Conservation (phyloP, 2,113 vertebrate species). For the Puma concolor region DNA sequence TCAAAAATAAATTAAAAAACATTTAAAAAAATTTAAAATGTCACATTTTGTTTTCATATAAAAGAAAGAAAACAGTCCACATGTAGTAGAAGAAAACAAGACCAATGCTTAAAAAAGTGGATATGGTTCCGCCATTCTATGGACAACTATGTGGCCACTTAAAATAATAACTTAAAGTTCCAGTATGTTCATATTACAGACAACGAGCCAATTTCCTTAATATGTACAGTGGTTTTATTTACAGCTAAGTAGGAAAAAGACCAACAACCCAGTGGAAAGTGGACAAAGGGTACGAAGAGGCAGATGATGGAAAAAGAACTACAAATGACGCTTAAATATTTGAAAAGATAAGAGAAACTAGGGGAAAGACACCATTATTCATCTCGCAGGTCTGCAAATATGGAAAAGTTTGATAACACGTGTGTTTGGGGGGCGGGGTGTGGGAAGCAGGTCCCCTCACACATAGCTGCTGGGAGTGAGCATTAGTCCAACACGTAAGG, state of each 20-base stretch:
- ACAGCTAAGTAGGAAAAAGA: not conserved
- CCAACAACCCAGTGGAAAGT: not conserved
- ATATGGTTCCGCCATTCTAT: not conserved
- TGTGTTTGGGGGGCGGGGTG: no score
- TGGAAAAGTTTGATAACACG: not conserved
- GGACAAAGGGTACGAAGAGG: not conserved
- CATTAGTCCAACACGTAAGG: not conserved
- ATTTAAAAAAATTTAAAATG: not conserved
- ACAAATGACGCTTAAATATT: not conserved
- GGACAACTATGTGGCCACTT: not conserved
- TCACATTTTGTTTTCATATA: not conserved
- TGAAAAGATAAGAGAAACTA: not conserved
- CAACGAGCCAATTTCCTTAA: not conserved
- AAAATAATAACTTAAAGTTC: not conserved
- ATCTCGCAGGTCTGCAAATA: not conserved
- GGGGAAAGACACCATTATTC: not conserved
- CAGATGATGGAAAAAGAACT: not conserved
- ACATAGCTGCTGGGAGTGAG: not conserved
- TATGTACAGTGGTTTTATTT: not conserved
- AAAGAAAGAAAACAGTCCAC: not conserved
- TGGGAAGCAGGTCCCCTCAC: not conserved
- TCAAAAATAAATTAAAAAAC: no score
- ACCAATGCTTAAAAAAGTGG: not conserved
- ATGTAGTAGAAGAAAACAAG: not conserved
- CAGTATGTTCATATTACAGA: not conserved